Base-by-base conservation (phyloP, 2,113 vertebrate species). In the Speoplatyrhinus poulsoni region DNA sequence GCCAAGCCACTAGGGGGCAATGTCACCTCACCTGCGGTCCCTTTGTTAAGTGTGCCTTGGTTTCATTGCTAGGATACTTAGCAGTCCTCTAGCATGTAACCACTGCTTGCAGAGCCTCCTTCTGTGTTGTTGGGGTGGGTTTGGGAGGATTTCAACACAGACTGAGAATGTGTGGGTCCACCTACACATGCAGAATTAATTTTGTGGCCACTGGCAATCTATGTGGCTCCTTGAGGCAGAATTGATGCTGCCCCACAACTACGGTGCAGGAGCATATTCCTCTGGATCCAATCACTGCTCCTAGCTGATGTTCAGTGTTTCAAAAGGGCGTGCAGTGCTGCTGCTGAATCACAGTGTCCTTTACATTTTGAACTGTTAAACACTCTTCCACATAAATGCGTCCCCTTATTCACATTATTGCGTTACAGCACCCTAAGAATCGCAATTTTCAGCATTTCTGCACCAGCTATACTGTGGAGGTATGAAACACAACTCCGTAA, bases 1-100 rank as follows among this genome's bases (percentile, higher is more conserved):
- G 61, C 65, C 9, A 33, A 8, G n/a, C 82, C 91, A 90, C 84
- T 73, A 88, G 91, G 85, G 88, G 89, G 88, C 88, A 90, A 58
- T 87, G 71, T 85, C 80, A 62, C 57, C 62, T 86, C 68, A 87
- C 79, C 72, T 87, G 72, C 50, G 62, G 49, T 67, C 58, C 69
- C 6, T 3, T 9, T 69, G 26, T 47, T 36, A 10, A 53, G 17
- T 59, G 52, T 66, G 33, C 55, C 82, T 55, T 70, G 79, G 46
- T 72, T 73, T 69, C 46, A 71, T 46, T 69, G 55, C 54, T 47
- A 12, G 76, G 54, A 67, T 83, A 69, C 50, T 47, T 26, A 47
- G 9, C 46, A 19, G 12, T 52, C 62, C 66, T 59, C 59, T 49
- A 52, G 79, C 75, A 56, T 79, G 60, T 60, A 75, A 58, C 77